Percentiles rank a stretch among this genome's conserved stretches.
Evolutionary conservation across 2,888 invertebrate genomes (phyloP).

Genomic region (Hypena proboscidalis): DNA sequence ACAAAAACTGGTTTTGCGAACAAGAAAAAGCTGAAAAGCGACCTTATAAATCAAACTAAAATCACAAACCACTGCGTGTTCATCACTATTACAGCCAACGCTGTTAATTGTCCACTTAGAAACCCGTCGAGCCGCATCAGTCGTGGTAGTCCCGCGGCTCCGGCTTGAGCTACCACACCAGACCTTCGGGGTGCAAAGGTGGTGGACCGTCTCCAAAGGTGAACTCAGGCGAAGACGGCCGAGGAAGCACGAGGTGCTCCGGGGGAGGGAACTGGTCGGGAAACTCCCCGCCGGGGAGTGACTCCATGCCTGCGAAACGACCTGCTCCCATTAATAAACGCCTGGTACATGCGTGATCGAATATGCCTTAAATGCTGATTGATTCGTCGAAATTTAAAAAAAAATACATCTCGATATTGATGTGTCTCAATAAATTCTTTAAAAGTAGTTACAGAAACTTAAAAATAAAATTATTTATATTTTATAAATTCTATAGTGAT

Average conservation of each 20-base stretch:
- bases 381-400: too few relatives aligned
- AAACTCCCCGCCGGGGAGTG: slow-evolving; percentile 78
- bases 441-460: too few relatives aligned
- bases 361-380: neutral
- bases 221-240: slow-evolving; percentile 91
- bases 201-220: slow-evolving; percentile 85
- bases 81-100: slow-evolving; percentile 47
- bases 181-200: slow-evolving; percentile 79
- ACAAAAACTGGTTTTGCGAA: slow-evolving; percentile 22
- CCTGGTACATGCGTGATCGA: slow-evolving; percentile 36
- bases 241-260: slow-evolving; percentile 88
- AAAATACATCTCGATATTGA: too few relatives aligned
- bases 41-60: slow-evolving; percentile 33
- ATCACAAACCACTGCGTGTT: slow-evolving; percentile 56
- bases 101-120: slow-evolving; percentile 72
- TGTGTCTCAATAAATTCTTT: too few relatives aligned
- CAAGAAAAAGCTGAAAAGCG: slow-evolving; percentile 18
- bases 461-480: too few relatives aligned
- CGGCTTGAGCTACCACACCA: slow-evolving; percentile 86
- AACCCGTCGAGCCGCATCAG: slow-evolving; percentile 84
- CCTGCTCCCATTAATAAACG: slow-evolving; percentile 87
- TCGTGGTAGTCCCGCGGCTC: slow-evolving; percentile 86
- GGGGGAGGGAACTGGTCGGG: slow-evolving; percentile 86
- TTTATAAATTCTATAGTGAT: too few relatives aligned
- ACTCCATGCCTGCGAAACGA: slow-evolving; percentile 91